Percentiles rank a stretch among this genome's conserved stretches.
These are phyloP conservation scores for Bungarus multicinctus DNA, from an alignment of 2,113 vertebrate species.

Conservation along the genomic window DNA sequence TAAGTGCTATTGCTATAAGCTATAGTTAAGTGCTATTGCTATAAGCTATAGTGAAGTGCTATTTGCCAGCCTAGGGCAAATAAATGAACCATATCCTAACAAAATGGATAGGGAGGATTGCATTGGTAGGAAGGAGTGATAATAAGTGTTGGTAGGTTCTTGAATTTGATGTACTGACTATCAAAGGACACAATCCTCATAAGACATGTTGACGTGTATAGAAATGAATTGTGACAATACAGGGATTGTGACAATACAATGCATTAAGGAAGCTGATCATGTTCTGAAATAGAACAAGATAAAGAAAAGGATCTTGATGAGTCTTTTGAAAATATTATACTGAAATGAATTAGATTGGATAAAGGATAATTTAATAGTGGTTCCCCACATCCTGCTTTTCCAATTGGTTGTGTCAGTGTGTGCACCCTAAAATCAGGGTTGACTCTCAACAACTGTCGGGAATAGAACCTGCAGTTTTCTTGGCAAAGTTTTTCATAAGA, in stretches of 20 bases:
- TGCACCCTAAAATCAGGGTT: neutral
- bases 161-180: neutral
- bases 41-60: neutral
- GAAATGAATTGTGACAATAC: neutral
- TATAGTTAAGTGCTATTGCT: neutral
- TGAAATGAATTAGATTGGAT: neutral
- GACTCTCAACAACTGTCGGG: neutral
- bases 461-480: neutral
- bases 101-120: neutral
- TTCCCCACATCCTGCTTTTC: neutral
- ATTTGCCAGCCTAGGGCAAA: neutral
- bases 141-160: neutral
- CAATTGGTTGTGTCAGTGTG: neutral
- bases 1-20: neutral
- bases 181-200: neutral
- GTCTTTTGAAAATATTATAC: neutral
- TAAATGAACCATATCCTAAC: neutral
- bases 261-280: neutral
- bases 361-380: neutral
- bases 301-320: neutral
- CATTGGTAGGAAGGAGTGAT: neutral
- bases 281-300: neutral
- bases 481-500: neutral
- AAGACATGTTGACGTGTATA: neutral
- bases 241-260: neutral